Evolutionary conservation across 2,797 vertebrate species (phyloP), one percentile per base, ranked within the genome.

Genomic region (Typhlichthys eigenmanni): DNA sequence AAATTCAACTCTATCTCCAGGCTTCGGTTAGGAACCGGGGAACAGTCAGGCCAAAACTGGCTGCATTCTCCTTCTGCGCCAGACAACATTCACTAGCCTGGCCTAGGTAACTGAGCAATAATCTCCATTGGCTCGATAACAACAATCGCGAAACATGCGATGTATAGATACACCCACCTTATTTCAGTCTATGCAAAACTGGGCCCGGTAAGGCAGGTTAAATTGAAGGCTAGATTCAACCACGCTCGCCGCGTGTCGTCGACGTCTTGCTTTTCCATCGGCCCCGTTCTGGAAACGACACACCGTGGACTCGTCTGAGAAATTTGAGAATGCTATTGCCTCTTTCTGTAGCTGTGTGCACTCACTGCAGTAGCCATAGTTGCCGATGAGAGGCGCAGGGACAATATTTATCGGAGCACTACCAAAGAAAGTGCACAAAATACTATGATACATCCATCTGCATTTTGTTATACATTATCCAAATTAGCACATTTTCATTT

Each of bases 311-410:
- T 84, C 77, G 83, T 78, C 82, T 79, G 79, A 88, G 87, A 85
- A 83, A 90, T 87, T 78, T 86, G 87, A 90, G 87, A 86, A 80
- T 82, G 83, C 81, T 74, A 29, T 29, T 29, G 24, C 74, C 81
- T 82, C 77, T 89, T 80, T 83, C 85, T 86, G 82, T 85, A 72
- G 87, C 80, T 71, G 79, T 4, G 64, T 71, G 76, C 73, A 48
- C 58, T 57, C 73, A 47, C 60, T 47, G 66, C 76, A 78, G 72
- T 85, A 66, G 65, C 76, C 80, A 83, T 79, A 81, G 73, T 74
- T 80, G 66, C 71, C 91, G 76, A 77, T 65, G 85, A 90, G 88
- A 62, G 90, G 89, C 89, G 85, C 83, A 74, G 78, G 55, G 32
- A 5, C 45, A 6, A 24, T 62, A 8, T 75, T 66, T 48, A 43